Evolutionary conservation across 2,888 invertebrate genomes (phyloP).

Genomic region (Drosophila mimetica): DNA sequence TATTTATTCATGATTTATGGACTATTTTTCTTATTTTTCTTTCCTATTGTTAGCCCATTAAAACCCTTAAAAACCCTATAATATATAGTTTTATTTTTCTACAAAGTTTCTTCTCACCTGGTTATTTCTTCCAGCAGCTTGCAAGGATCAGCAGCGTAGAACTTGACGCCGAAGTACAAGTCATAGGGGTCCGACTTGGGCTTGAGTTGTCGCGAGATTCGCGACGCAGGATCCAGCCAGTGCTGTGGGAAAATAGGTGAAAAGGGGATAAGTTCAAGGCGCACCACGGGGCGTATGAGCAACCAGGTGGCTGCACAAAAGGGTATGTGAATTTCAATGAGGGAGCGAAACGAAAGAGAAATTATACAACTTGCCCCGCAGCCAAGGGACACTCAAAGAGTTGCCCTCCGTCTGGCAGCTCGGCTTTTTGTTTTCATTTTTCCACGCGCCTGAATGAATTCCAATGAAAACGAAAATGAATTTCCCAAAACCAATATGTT

Average conservation of each 20-base stretch:
- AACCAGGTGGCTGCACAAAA: constrained; percentile 16
- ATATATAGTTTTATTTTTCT: too few species aligned
- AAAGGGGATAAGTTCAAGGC: constrained; percentile 1
- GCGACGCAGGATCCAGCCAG: constrained; percentile 97
- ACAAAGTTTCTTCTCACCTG: constrained; percentile 88
- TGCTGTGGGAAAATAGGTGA: constrained; percentile 87
- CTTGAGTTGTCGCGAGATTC: constrained; percentile 94
- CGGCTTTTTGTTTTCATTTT: constrained; percentile 54
- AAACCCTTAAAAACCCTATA: too few species aligned
- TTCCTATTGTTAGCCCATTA: too few species aligned
- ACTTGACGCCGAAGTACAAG: constrained; percentile 98
- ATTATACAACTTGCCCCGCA: constrained; percentile 65
- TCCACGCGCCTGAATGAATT: constrained; percentile 73
- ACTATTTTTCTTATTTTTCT: too few species aligned
- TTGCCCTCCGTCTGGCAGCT: constrained; percentile 22
- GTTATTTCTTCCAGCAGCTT: constrained; percentile 98
- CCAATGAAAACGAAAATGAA: constrained; percentile 81
- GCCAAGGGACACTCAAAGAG: constrained; percentile 62
- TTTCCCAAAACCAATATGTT: constrained; percentile 76
- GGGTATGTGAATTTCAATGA: constrained; percentile 16
- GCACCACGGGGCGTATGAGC: not conserved
- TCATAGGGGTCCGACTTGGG: constrained; percentile 90
- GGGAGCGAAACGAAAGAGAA: constrained; percentile 68
- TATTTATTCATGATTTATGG: too few species aligned
- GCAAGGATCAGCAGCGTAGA: constrained; percentile 98